Evolutionary conservation across 2,888 invertebrate genomes (phyloP).

Genomic region (Caenorhabditis sp.): DNA sequence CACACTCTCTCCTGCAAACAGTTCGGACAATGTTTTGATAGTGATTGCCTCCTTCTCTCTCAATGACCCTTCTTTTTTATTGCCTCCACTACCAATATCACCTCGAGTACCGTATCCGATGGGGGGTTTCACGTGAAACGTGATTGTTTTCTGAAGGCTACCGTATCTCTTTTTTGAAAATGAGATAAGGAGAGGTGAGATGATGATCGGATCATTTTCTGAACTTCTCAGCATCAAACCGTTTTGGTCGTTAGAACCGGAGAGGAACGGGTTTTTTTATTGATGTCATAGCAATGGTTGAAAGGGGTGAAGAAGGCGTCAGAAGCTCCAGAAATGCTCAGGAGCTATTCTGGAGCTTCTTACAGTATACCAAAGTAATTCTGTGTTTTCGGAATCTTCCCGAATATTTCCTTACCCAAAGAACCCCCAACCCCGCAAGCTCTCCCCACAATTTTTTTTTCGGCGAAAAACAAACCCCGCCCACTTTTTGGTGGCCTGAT

Average conservation of each 20-base stretch:
- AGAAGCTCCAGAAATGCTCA: too few species aligned
- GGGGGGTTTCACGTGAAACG: conserved; percentile 44
- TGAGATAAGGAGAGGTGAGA: neutral
- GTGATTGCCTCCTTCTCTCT: conserved; percentile 31
- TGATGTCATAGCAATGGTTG: conserved; percentile 51
- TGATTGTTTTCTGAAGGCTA: conserved; percentile 44
- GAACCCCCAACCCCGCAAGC: neutral
- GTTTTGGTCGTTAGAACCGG: conserved; percentile 31
- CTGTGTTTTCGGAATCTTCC: neutral
- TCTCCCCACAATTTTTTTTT: neutral
- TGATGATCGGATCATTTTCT: conserved; percentile 48
- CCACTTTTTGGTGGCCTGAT: conserved; percentile 11
- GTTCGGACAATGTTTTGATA: conserved; percentile 64
- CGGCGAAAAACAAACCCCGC: conserved; percentile 4
- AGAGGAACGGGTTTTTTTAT: conserved; percentile 44
- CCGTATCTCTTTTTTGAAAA: conserved; percentile 30
- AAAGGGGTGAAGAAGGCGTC: too few species aligned
- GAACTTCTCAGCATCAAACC: conserved; percentile 24
- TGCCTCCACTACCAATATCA: neutral
- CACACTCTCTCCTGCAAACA: conserved; percentile 46
- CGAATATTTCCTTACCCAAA: neutral
- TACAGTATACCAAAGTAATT: neutral
- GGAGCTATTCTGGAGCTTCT: neutral
- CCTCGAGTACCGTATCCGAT: conserved; percentile 27
- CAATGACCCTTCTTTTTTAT: conserved; percentile 43